Evolutionary conservation across 2,797 vertebrate genomes (phyloP), one percentile per base, ranked within the genome.

Genomic region (Prionace glauca): DNA sequence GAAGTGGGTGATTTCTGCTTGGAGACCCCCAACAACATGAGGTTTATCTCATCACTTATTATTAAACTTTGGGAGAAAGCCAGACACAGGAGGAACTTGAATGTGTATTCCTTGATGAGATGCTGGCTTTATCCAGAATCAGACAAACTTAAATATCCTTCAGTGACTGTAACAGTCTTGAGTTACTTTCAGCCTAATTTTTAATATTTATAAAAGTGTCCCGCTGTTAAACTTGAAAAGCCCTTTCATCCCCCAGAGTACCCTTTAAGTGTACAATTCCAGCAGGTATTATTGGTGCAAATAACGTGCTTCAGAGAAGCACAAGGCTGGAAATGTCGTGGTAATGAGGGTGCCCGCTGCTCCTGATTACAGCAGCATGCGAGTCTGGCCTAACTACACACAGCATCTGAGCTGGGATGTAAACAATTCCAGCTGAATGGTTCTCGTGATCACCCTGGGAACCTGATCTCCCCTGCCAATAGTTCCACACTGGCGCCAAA

Each of bases 151-250:
- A n/a, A 2, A 36, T 2, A n/a, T 8, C 8, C 90, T 69, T 36
- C 90, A 92, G 20, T 4, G 20, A 92, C 62, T 92, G 9, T 69
- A 69, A 91, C 62, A 24, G 3, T 12, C 90, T 41, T 56, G 62
- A 56, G 60, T 36, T 92, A 67, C 65, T 69, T 36, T 36, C 62
- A 67, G n/a, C 32, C 62, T 22, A 88, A 62, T 90, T 65, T 56
- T 92, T 67, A 67, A 92, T 41, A 24, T 67, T 92, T 92, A 41
- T 69, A 22, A 92, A 56, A 67, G 20, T 69, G 62, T 7, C 65
- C n/a, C 41, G n/a, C 65, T 92, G 62, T 92, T 67, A 41, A 92
- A 92, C 62, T 41, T 92, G 90, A 92, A 56, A 92, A 92, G 62
- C 16, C 41, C n/a, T 69, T 67, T 92, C n/a, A 92, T 92, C 45